Conservation (phyloP, 2,888 invertebrate genomes). For the Andrena marginata region DNA sequence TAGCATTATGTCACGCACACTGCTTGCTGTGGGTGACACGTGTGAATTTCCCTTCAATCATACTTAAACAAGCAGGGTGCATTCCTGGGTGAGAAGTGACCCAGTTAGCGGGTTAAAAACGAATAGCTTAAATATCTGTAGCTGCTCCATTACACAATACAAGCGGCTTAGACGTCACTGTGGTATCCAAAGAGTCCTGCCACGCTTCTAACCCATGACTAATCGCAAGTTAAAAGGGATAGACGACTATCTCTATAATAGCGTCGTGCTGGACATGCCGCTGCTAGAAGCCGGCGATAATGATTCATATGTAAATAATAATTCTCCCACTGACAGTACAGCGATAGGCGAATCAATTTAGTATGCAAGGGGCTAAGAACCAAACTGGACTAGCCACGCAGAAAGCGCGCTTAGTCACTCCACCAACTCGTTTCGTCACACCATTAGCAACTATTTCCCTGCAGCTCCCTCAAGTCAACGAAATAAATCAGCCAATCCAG, state of each 20-base stretch:
- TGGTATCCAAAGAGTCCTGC: not conserved
- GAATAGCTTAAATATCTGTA: not conserved
- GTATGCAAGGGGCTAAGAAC: slow-evolving; percentile 3
- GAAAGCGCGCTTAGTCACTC: slow-evolving; percentile 46
- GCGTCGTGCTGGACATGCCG: not conserved
- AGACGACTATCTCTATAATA: not conserved
- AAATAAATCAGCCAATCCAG: slow-evolving; percentile 57
- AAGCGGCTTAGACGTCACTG: not conserved
- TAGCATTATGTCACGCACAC: not conserved
- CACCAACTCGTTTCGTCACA: slow-evolving; percentile 30
- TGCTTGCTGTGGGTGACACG: not conserved
- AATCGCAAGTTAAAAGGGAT: not conserved
- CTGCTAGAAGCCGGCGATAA: not conserved
- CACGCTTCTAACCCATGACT: not conserved
- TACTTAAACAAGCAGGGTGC: not conserved
- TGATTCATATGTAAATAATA: slow-evolving; percentile 12
- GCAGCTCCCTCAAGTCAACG: slow-evolving; percentile 32
- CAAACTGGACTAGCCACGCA: slow-evolving; percentile 20
- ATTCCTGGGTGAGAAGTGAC: not conserved
- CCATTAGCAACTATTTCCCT: slow-evolving; percentile 17
- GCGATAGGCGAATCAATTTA: too few species aligned
- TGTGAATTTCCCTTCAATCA: slow-evolving; percentile 1
- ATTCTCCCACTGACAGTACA: not conserved
- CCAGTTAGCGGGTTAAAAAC: slow-evolving; percentile 3
- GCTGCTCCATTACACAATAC: not conserved